Evolutionary conservation across 53 echinoderm and acorn worm genomes (phyloP).

Genomic region (Zoroaster sp.): DNA sequence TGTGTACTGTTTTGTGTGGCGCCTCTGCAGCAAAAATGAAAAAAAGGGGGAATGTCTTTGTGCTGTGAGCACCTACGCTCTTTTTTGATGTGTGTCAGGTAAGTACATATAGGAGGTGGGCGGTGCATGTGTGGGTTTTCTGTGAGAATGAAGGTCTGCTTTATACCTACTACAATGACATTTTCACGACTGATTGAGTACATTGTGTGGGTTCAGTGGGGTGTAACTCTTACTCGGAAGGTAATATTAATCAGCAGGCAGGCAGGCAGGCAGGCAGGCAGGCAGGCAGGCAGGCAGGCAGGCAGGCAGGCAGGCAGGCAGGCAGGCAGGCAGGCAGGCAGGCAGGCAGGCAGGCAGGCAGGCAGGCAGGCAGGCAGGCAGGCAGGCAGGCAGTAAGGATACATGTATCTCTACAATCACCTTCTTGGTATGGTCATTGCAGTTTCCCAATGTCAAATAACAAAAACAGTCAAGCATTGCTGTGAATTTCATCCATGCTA

Average conservation of each 20-base stretch:
- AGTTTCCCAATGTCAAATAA: background rate
- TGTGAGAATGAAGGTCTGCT: background rate
- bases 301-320: background rate
- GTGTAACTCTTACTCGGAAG: constrained; percentile 14
- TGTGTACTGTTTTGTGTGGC: background rate
- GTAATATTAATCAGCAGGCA: constrained; percentile 10
- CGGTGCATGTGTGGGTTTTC: background rate
- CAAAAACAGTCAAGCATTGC: background rate
- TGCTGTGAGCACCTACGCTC: constrained; percentile 6
- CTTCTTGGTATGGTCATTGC: background rate
- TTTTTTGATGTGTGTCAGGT: constrained; percentile 10
- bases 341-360: background rate
- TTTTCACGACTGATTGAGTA: constrained; percentile 7
- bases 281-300: background rate
- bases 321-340: background rate
- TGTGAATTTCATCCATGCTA: background rate
- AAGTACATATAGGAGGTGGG: background rate
- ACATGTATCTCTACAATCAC: background rate
- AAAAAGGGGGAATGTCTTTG: background rate
- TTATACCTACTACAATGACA: constrained; percentile 11
- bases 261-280: background rate
- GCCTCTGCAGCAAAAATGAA: too few relatives aligned
- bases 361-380: background rate
- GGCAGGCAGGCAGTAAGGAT: background rate
- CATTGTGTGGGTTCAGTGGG: constrained; percentile 1